Conservation (phyloP, 2,888 invertebrate species). For the Heliconius aoede region DNA sequence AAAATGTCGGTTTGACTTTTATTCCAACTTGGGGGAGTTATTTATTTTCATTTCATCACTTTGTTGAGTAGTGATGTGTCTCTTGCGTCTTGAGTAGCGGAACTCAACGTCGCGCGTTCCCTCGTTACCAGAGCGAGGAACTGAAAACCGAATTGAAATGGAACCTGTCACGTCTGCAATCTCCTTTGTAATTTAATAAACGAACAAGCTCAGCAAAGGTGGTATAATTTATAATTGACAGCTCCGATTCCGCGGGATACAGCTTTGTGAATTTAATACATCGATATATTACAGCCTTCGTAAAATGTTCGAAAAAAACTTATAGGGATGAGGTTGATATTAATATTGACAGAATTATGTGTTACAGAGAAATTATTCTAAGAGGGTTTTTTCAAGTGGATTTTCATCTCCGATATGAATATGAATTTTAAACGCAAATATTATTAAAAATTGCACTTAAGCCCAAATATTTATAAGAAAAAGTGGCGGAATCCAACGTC, state of each 20-base stretch:
- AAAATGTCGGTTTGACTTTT: too few species aligned
- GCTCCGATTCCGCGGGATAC: conserved; percentile 13
- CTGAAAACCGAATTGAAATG: neutral
- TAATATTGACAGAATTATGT: neutral
- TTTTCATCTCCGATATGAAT: too few species aligned
- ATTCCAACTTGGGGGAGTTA: too few species aligned
- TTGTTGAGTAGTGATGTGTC: too few species aligned
- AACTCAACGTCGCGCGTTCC: too few species aligned
- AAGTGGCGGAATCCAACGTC: too few species aligned
- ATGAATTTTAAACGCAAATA: too few species aligned
- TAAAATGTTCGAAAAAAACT: neutral
- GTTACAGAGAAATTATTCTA: neutral
- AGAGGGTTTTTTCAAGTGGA: neutral
- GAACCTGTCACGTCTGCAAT: neutral
- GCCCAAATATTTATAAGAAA: too few species aligned
- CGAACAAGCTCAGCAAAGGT: neutral
- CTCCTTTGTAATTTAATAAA: neutral
- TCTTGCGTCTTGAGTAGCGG: too few species aligned
- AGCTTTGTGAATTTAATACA: conserved; percentile 22
- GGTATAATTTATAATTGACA: conserved; percentile 30
- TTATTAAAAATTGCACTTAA: too few species aligned
- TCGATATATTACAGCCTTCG: conserved; percentile 15
- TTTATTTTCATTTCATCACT: too few species aligned
- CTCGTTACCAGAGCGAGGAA: neutral
- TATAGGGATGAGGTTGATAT: neutral